phyloP scores from a whole-genome alignment of 1,140 invertebrate genomes.

The Trachymyrmex cornetzi region DNA sequence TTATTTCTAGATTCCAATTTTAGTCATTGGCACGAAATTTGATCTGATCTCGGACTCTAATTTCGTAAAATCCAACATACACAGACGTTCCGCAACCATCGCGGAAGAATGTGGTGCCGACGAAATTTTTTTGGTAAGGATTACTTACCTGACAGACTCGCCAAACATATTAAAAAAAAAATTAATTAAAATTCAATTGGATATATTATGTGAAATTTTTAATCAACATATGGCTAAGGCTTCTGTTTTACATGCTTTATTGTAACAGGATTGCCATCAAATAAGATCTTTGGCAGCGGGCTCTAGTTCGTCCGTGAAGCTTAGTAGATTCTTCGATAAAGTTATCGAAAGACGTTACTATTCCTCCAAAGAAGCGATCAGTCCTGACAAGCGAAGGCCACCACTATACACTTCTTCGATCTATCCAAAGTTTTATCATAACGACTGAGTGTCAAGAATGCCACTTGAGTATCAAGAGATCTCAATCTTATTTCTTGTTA shows the following conservation, averaged over 20 bases:
- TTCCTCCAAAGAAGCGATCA: slow-evolving; percentile 84
- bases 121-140: slow-evolving; percentile 93
- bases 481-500: neutral
- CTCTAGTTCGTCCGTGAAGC: slow-evolving; percentile 95
- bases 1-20: slow-evolving; percentile 92
- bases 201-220: too few relatives aligned
- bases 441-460: slow-evolving; percentile 83
- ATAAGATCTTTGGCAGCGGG: slow-evolving; percentile 95
- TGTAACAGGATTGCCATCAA: slow-evolving; percentile 91
- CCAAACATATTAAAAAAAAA: neutral
- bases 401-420: slow-evolving; percentile 85
- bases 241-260: too few relatives aligned
- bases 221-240: too few relatives aligned
- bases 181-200: too few relatives aligned
- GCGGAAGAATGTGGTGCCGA: slow-evolving; percentile 97
- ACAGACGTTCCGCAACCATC: slow-evolving; percentile 91
- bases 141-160: slow-evolving; percentile 14
- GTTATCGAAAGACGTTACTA: slow-evolving; percentile 93
- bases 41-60: slow-evolving; percentile 91
- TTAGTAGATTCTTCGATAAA: slow-evolving; percentile 98
- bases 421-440: slow-evolving; percentile 88
- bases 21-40: slow-evolving; percentile 97
- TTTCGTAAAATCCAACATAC: slow-evolving; percentile 88
- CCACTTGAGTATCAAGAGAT: too few relatives aligned
- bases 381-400: slow-evolving; percentile 87